phyloP scores from a whole-genome alignment of 1,140 invertebrate species.

The Scaptodrosophila lebanonensis region DNA sequence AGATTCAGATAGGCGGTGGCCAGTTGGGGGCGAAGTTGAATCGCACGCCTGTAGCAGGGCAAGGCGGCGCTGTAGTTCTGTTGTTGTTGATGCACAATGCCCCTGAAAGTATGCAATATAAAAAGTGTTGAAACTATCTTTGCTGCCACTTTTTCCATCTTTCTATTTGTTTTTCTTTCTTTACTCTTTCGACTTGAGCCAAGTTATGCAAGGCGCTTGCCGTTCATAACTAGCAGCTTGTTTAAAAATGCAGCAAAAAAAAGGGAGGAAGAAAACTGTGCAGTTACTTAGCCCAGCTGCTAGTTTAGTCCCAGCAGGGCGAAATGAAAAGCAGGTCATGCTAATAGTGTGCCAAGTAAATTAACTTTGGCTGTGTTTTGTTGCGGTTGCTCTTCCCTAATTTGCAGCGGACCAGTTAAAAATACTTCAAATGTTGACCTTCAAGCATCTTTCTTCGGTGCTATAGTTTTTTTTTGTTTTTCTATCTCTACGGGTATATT shows the following conservation, averaged over 20 bases:
- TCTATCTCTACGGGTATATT: neutral
- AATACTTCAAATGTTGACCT: constrained; percentile 59
- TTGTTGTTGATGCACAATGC: constrained; percentile 91
- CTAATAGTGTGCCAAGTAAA: constrained; percentile 45
- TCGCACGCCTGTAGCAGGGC: constrained; percentile 80
- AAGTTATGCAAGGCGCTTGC: constrained; percentile 1
- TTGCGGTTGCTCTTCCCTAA: constrained; percentile 53
- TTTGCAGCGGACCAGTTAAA: constrained; percentile 37
- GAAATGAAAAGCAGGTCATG: neutral
- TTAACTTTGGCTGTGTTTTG: constrained; percentile 57
- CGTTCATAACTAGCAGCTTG: constrained; percentile 40
- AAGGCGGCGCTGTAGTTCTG: constrained; percentile 81
- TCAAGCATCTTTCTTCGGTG: constrained; percentile 46
- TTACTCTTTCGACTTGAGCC: constrained; percentile 1
- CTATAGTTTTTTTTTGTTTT: constrained; percentile 14
- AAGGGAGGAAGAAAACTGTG: neutral
- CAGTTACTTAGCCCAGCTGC: constrained; percentile 43
- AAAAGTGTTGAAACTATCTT: no score
- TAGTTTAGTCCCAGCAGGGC: constrained; percentile 1
- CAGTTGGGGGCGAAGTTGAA: constrained; percentile 93
- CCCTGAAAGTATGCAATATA: constrained; percentile 83
- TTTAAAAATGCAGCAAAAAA: constrained; percentile 22
- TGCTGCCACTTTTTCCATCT: no score
- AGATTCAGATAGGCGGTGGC: constrained; percentile 96
- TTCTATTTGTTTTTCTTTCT: neutral